Evolutionary conservation across 1,140 invertebrate genomes (phyloP), one percentile per base, ranked within the genome.

Genomic region (Drosophila rhopaloa): DNA sequence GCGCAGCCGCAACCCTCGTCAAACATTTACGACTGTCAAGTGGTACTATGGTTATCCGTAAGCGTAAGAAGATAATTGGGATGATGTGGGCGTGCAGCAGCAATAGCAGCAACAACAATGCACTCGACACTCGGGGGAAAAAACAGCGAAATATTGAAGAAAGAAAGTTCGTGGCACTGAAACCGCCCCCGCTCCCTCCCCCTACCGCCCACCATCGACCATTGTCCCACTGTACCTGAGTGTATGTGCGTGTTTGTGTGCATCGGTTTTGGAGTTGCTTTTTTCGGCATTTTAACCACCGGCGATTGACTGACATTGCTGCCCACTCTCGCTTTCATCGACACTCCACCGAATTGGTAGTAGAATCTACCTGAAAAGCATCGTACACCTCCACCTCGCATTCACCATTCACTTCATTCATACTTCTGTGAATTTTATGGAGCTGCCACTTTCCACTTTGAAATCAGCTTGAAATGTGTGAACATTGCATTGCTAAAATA

Each of bases 311-410:
- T 79, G 75, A 77, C 65, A 79, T 79, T 66, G 44, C 58, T 51
- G 73, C 76, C 76, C 71, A 83, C 81, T 88, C 84, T 88, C 81
- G 85, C 85, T 88, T 88, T 88, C 80, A 75, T 81, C 80, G 54
- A 27, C 51, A 27, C 51, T 56, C 51, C 14, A 14, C n/a, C 48
- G 6, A 35, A 32, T 37, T 54, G 68, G 55, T 35, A 32, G 48
- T 50, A 46, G 63, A 85, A 85, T 84, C 81, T 84, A 81, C 63
- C 59, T 83, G 65, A 16, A 76, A 65, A 67, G 63, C 63, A 79
- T 43, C 63, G 24, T 46, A 24, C 41, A 48, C 29, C 10, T 57
- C 41, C 35, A 38, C 24, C 53, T 27, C 27, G n/a, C 29, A 32
- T 32, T 7, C 48, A 35, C 60, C 71, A 56, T 66, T 66, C 60